Conservation (phyloP, 2,888 invertebrate genomes). For the Drosophila stalkeri region DNA sequence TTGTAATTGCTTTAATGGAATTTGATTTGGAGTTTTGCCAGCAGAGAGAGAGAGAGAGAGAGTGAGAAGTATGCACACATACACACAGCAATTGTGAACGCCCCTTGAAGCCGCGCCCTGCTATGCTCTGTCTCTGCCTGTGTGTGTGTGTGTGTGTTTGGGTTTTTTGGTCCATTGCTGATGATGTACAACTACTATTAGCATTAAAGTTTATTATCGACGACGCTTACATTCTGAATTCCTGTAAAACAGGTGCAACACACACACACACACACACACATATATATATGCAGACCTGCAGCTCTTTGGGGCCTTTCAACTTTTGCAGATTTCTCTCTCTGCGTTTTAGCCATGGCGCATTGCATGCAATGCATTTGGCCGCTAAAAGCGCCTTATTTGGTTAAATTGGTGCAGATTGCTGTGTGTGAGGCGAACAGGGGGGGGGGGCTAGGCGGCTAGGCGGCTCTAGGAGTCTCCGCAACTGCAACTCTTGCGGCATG, state of each 20-base stretch:
- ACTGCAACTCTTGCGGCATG: conserved; percentile 37
- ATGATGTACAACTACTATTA: conserved; percentile 83
- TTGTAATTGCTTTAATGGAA: conserved; percentile 79
- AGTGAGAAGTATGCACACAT: background rate
- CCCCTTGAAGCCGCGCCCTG: conserved; percentile 6
- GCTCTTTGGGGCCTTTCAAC: conserved; percentile 66
- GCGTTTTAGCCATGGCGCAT: conserved; percentile 48
- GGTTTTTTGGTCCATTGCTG: conserved; percentile 72
- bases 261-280: conserved; percentile 23
- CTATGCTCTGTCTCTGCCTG: background rate
- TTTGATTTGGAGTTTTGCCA: conserved; percentile 69
- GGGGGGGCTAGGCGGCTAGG: background rate
- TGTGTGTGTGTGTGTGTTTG: conserved; percentile 25
- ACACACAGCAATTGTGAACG: conserved; percentile 8
- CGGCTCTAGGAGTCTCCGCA: conserved; percentile 9
- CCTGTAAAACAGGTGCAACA: conserved; percentile 81
- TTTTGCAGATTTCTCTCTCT: conserved; percentile 64
- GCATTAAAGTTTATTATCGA: conserved; percentile 83
- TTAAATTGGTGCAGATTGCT: conserved; percentile 82
- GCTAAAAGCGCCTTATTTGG: conserved; percentile 83
- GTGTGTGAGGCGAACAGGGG: conserved; percentile 26
- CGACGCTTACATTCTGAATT: conserved; percentile 78
- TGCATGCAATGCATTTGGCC: conserved; percentile 82
- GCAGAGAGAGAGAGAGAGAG: no score
- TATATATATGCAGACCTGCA: background rate